Percentiles rank a stretch among this genome's conserved stretches.
Evolutionary conservation across 2,888 invertebrate genomes (phyloP).

Genomic region (Hyles lineata): DNA sequence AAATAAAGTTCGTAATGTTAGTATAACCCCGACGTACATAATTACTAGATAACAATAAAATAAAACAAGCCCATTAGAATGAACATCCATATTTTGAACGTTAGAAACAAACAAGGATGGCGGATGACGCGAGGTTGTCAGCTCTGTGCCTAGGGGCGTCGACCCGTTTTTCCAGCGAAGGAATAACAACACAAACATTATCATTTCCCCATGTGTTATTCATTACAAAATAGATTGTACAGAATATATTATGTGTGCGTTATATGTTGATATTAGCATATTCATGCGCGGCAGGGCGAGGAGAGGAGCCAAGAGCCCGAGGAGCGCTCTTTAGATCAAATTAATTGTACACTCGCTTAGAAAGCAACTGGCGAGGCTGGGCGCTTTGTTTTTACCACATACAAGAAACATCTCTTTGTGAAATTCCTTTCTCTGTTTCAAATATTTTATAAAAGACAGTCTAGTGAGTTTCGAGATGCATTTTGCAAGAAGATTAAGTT

Average conservation of each 20-base stretch:
- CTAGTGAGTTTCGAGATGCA: not conserved
- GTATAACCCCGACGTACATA: not conserved
- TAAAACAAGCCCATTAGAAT: not conserved
- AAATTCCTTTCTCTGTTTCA: not conserved
- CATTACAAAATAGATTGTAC: conserved; percentile 59
- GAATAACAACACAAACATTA: conserved; percentile 64
- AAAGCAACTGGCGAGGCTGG: not conserved
- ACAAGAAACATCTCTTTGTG: conserved; percentile 2
- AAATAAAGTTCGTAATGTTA: no score
- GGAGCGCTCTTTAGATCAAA: conserved; percentile 33
- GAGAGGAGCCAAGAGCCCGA: conserved; percentile 20
- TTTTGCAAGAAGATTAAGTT: not conserved
- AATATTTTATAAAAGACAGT: not conserved
- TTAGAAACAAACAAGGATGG: conserved; percentile 31
- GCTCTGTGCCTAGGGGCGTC: conserved; percentile 40
- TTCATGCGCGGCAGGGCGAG: conserved; percentile 27
- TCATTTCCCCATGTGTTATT: conserved; percentile 66
- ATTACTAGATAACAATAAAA: not conserved
- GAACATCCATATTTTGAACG: conserved; percentile 4
- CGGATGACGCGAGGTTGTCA: conserved; percentile 26
- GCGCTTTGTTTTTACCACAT: not conserved
- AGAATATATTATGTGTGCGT: conserved; percentile 35
- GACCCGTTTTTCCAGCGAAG: conserved; percentile 55
- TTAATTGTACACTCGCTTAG: conserved; percentile 33
- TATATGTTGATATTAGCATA: conserved; percentile 33